Percentiles rank a stretch among this genome's conserved stretches.
Conservation (phyloP, 2,113 vertebrate genomes). For the rat (Rattus norvegicus) region DNA sequence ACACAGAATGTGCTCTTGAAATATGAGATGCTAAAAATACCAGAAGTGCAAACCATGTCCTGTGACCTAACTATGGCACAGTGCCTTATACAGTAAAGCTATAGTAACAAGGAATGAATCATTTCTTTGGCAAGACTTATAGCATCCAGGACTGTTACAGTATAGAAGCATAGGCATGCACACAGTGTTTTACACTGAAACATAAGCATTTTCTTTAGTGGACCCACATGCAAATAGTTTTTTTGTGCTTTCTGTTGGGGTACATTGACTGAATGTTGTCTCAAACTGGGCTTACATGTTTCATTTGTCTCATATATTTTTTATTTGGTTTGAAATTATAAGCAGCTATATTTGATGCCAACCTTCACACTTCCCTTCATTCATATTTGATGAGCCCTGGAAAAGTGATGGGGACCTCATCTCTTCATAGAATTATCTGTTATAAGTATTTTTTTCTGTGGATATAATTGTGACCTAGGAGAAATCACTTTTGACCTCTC, state of each 20-base stretch:
- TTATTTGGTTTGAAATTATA: conserved; percentile 46
- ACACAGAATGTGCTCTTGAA: no score
- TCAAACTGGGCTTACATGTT: not conserved
- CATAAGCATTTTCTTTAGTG: not conserved
- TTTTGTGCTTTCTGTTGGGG: not conserved
- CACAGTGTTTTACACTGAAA: no score
- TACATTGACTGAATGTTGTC: conserved; percentile 14
- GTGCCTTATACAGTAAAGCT: no score
- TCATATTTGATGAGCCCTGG: no score
- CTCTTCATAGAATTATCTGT: not conserved
- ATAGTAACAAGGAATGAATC: no score
- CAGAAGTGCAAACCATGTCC: no score
- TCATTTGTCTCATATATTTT: not conserved
- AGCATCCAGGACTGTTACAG: no score
- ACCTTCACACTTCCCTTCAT: not conserved
- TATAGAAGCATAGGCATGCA: no score
- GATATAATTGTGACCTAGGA: not conserved
- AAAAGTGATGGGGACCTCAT: not conserved
- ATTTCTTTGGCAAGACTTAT: no score
- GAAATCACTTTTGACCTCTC: not conserved
- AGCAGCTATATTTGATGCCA: conserved; percentile 24
- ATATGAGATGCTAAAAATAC: no score
- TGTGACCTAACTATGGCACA: no score
- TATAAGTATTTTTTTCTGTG: not conserved
- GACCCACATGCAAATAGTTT: not conserved